phyloP scores from a whole-genome alignment of 2,797 vertebrate species.

The Lophotriccus pileatus region DNA sequence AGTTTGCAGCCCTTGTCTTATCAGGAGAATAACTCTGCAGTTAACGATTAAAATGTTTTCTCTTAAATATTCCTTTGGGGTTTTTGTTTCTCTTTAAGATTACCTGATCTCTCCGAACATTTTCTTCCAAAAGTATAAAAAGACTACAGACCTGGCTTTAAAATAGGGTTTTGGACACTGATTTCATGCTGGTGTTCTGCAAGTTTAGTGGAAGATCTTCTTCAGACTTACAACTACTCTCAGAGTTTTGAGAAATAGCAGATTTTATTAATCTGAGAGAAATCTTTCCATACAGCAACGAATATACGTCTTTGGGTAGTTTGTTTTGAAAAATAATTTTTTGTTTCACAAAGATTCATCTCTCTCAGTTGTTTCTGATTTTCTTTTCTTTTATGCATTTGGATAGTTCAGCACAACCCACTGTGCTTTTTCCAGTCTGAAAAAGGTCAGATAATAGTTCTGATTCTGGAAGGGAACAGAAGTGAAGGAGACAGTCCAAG shows the following conservation, averaged over 20 bases:
- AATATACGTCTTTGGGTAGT: neutral
- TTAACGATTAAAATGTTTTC: neutral
- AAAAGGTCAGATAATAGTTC: slow-evolving; percentile 30
- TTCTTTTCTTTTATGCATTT: slow-evolving; percentile 9
- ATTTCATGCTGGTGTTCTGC: slow-evolving; percentile 1
- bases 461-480: slow-evolving; percentile 46
- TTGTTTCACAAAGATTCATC: neutral
- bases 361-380: neutral
- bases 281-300: neutral
- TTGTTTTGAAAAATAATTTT: neutral
- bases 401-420: slow-evolving; percentile 47
- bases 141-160: neutral
- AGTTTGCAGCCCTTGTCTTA: neutral
- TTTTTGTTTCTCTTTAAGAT: neutral
- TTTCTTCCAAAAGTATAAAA: slow-evolving; percentile 14
- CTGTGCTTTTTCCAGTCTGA: neutral
- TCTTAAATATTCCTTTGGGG: neutral
- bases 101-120: neutral
- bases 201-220: neutral
- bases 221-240: slow-evolving; percentile 1
- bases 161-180: neutral
- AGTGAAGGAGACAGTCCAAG: slow-evolving; percentile 31
- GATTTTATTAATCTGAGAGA: neutral
- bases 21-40: neutral
- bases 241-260: slow-evolving; percentile 16